phyloP scores from a whole-genome alignment of 2,113 vertebrate species.

The Lagopus muta region DNA sequence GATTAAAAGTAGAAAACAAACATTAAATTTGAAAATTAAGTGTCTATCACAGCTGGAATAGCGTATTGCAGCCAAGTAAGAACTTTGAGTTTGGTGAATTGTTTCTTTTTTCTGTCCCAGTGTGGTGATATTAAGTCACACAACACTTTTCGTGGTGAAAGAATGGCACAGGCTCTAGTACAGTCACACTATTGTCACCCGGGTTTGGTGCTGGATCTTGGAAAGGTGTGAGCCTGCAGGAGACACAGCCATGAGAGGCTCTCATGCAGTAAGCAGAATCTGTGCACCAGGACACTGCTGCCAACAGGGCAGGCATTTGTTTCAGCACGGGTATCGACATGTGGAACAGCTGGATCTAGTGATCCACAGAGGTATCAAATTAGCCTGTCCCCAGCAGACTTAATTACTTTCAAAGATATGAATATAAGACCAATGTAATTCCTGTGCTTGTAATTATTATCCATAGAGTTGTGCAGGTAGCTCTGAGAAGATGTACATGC shows the following conservation, averaged over 20 bases:
- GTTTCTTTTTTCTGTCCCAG: neutral
- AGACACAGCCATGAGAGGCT: neutral
- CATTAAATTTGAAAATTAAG: neutral
- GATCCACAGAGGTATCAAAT: neutral
- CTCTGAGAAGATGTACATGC: neutral
- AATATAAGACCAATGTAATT: neutral
- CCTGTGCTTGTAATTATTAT: neutral
- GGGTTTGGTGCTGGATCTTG: neutral
- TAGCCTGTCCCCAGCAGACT: neutral
- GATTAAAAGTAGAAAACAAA: too few species aligned
- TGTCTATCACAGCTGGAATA: neutral
- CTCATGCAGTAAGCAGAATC: neutral
- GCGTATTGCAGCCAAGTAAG: rapidly evolving
- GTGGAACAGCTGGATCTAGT: neutral
- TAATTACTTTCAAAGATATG: neutral
- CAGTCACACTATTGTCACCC: rapidly evolving
- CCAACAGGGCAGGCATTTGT: neutral
- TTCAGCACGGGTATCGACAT: neutral
- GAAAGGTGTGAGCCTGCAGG: neutral
- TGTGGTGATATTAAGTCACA: neutral
- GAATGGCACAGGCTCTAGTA: rapidly evolving
- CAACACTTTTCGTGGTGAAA: neutral
- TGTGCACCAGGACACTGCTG: neutral
- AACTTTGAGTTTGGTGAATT: neutral
- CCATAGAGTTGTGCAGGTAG: neutral